Evolutionary conservation across 2,888 invertebrate species (phyloP).

Genomic region (Chelonus formosanus): DNA sequence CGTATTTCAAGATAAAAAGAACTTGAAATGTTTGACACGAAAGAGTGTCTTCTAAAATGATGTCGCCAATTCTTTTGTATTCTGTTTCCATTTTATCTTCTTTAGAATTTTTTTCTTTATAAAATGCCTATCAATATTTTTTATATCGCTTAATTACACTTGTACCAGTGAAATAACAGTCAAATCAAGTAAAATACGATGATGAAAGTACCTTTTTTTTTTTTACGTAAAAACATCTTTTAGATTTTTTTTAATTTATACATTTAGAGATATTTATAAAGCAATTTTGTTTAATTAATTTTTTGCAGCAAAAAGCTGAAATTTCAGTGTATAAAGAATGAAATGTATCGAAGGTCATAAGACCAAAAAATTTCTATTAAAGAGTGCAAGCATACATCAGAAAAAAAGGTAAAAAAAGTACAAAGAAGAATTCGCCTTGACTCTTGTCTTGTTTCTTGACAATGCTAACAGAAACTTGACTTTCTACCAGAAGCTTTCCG

Average conservation of each 20-base stretch:
- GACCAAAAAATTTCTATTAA: not conserved
- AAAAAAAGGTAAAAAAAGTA: conserved; percentile 6
- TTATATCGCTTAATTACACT: conserved; percentile 4
- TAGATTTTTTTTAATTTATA: too few relatives aligned
- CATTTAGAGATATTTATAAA: too few relatives aligned
- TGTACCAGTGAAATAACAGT: too few relatives aligned
- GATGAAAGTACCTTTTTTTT: too few relatives aligned
- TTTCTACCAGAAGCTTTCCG: conserved; percentile 2
- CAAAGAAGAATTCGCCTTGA: conserved; percentile 8
- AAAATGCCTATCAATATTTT: conserved; percentile 14
- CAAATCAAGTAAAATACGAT: too few relatives aligned
- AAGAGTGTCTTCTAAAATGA: conserved; percentile 15
- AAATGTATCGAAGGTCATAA: not conserved
- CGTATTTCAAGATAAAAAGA: conserved; percentile 24
- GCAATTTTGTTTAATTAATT: too few relatives aligned
- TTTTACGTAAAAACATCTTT: too few relatives aligned
- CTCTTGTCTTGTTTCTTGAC: conserved; percentile 15
- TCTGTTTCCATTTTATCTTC: conserved; percentile 18
- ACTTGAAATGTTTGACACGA: conserved; percentile 25
- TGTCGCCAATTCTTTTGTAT: conserved; percentile 16
- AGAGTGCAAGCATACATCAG: conserved; percentile 6
- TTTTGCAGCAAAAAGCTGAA: too few relatives aligned
- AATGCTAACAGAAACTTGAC: conserved; percentile 19
- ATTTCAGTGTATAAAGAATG: too few relatives aligned
- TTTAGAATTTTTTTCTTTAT: not conserved